Evolutionary conservation across 1,140 invertebrate genomes (phyloP).

Genomic region (Pachyrhynchus sulphureomaculatus): DNA sequence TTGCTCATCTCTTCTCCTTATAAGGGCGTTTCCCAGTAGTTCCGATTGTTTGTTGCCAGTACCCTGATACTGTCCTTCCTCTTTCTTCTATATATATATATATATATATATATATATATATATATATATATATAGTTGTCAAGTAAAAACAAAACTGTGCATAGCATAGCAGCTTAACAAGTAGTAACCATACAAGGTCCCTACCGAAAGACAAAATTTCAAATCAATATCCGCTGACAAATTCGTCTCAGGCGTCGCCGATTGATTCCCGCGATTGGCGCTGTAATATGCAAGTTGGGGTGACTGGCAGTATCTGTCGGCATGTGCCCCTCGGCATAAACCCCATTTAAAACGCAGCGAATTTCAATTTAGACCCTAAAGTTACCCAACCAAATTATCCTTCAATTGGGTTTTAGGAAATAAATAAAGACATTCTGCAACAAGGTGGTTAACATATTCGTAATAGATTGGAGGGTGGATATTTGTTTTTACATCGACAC

Average conservation of each 20-base stretch:
- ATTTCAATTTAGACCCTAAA: conserved; percentile 41
- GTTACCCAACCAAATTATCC: conserved; percentile 36
- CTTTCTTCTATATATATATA: too few relatives aligned
- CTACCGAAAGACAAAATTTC: not conserved
- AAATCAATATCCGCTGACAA: conserved; percentile 19
- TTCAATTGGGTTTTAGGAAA: conserved; percentile 31
- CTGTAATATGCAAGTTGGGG: conserved; percentile 38
- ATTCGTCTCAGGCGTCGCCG: conserved; percentile 21
- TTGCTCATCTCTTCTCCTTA: too few relatives aligned
- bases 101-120: too few relatives aligned
- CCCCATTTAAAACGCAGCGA: conserved; percentile 37
- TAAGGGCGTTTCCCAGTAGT: too few relatives aligned
- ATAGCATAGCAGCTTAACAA: too few relatives aligned
- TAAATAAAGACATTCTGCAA: conserved; percentile 19
- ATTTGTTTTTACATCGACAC: not conserved
- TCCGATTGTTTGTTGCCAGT: too few relatives aligned
- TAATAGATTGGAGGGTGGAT: conserved; percentile 1
- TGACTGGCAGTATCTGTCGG: conserved; percentile 43
- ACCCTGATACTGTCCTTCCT: too few relatives aligned
- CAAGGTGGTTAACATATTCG: conserved; percentile 20
- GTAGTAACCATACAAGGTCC: too few relatives aligned
- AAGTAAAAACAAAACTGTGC: too few relatives aligned
- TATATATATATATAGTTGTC: too few relatives aligned
- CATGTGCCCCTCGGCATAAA: conserved; percentile 37
- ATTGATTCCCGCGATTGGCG: conserved; percentile 23